Evolutionary conservation across 2,888 invertebrate species (phyloP).

Genomic region (Temnothorax ravouxi): DNA sequence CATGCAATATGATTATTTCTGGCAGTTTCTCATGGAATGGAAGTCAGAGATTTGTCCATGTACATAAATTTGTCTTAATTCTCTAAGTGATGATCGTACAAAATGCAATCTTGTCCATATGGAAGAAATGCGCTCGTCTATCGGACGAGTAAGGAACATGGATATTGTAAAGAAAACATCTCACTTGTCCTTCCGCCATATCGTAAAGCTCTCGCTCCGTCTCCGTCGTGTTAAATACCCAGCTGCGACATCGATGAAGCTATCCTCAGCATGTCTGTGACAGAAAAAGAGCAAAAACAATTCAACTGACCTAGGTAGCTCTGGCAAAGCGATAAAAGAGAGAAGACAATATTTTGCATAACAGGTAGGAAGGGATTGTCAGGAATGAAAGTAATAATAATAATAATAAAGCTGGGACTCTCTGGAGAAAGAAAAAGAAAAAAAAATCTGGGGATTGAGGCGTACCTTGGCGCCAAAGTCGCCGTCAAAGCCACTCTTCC

Average conservation of each 20-base stretch:
- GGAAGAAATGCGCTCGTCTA: neutral
- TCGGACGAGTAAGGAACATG: constrained; percentile 34
- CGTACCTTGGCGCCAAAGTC: constrained; percentile 89
- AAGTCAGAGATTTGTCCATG: constrained; percentile 13
- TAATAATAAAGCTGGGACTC: no score
- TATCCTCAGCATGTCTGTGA: constrained; percentile 65
- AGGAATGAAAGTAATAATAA: no score
- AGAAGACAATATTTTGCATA: neutral
- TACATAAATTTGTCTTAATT: neutral
- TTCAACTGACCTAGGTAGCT: neutral
- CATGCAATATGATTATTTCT: neutral
- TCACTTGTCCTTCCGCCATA: neutral
- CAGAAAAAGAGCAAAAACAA: neutral
- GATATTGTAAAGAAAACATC: neutral
- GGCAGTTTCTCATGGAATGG: constrained; percentile 21
- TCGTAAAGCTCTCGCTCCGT: neutral
- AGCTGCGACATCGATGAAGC: constrained; percentile 7
- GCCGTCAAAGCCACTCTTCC: constrained; percentile 97
- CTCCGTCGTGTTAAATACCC: neutral
- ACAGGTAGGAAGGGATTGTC: no score
- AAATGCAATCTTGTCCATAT: constrained; percentile 12
- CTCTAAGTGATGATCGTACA: neutral
- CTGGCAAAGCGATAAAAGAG: no score
- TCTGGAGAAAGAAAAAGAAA: no score
- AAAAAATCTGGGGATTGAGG: no score